These are phyloP conservation scores for Brevipalpus yothersi DNA, from an alignment of 1,140 invertebrate species.

Conservation along the genomic window DNA sequence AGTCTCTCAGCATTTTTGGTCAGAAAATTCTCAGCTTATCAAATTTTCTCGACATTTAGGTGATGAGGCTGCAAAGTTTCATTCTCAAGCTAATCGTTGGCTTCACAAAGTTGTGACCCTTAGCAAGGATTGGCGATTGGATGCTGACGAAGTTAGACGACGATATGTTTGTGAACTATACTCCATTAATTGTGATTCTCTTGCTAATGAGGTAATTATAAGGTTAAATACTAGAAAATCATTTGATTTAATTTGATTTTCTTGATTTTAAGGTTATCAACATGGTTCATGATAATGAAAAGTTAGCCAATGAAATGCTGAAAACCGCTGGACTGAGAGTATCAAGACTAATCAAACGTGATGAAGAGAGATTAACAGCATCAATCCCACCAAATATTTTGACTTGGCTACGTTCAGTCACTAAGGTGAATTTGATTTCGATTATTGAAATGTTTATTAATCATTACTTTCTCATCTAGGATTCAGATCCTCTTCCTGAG, in stretches of 20 bases:
- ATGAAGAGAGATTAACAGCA: not conserved
- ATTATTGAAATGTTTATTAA: not conserved
- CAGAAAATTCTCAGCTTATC: not conserved
- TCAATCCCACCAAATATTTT: not conserved
- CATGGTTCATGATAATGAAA: not conserved
- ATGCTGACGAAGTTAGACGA: conserved; percentile 41
- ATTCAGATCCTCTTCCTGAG: no score
- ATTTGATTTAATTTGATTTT: not conserved
- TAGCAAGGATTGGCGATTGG: conserved; percentile 49
- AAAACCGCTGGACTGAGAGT: not conserved
- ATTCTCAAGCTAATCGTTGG: conserved; percentile 8
- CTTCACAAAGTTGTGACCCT: conserved; percentile 43
- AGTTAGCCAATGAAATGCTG: not conserved
- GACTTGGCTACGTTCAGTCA: not conserved
- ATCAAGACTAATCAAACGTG: not conserved
- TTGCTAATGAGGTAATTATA: conserved; percentile 38
- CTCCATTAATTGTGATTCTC: conserved; percentile 41
- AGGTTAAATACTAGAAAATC: not conserved
- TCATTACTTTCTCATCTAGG: no score
- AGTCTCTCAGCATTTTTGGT: not conserved
- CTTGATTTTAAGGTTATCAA: not conserved
- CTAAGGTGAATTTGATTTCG: not conserved
- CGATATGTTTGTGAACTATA: conserved; percentile 53
- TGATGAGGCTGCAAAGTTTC: conserved; percentile 1
- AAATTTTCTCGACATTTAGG: conserved; percentile 12